These are phyloP conservation scores for Ectemnius continuus DNA, from an alignment of 2,888 invertebrate species.

Conservation along the genomic window DNA sequence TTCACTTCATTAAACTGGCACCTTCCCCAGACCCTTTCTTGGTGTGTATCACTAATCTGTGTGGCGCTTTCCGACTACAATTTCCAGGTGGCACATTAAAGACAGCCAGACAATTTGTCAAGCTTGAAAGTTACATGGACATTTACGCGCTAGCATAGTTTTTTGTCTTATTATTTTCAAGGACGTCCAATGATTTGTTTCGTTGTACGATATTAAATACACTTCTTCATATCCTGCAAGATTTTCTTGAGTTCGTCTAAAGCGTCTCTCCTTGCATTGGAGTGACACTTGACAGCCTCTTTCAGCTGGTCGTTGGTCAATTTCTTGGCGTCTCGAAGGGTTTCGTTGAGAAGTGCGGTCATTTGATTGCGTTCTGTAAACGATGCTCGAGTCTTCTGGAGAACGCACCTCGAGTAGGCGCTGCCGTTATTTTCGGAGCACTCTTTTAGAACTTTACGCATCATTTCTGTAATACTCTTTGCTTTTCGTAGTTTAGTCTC, in stretches of 20 bases:
- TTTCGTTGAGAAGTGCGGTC: not conserved
- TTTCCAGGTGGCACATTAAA: too few species aligned
- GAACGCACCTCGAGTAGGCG: conserved; percentile 32
- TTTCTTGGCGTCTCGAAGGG: conserved; percentile 10
- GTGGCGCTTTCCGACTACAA: too few species aligned
- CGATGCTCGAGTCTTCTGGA: conserved; percentile 16
- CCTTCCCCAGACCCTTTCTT: too few species aligned
- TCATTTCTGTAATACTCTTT: not conserved
- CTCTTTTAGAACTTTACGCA: conserved; percentile 30
- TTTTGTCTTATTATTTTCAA: not conserved
- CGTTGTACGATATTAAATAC: not conserved
- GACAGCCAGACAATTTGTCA: too few species aligned
- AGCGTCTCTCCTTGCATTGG: conserved; percentile 21
- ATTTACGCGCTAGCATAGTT: too few species aligned
- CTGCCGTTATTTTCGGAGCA: conserved; percentile 27
- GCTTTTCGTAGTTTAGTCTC: not conserved
- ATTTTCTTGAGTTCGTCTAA: conserved; percentile 20
- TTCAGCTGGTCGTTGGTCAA: conserved; percentile 15
- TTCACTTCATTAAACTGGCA: too few species aligned
- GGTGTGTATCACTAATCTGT: too few species aligned
- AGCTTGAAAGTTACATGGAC: too few species aligned
- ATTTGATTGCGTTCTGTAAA: not conserved
- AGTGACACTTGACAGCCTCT: conserved; percentile 30
- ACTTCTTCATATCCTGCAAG: conserved; percentile 30
- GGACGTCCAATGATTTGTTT: too few species aligned